These are phyloP conservation scores for Ceratina calcarata DNA, from an alignment of 1,140 invertebrate genomes.

Conservation along the genomic window DNA sequence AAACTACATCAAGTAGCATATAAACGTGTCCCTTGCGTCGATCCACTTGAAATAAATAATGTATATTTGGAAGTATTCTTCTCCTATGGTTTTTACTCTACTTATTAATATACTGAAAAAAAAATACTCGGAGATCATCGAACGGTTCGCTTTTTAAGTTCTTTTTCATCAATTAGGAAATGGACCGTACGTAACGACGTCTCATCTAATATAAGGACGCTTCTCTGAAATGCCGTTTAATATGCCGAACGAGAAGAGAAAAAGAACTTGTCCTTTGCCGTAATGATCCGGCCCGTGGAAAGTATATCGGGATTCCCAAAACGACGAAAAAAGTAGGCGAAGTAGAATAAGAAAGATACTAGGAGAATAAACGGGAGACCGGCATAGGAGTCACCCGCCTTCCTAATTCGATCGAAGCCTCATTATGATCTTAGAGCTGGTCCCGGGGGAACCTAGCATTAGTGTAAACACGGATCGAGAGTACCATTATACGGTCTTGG, in stretches of 20 bases:
- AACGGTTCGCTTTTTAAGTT: background rate
- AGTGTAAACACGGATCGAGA: conserved; percentile 76
- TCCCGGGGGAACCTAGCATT: conserved; percentile 72
- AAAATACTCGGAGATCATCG: conserved; percentile 5
- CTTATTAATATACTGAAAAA: background rate
- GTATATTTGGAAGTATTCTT: background rate
- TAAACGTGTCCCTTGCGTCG: no score
- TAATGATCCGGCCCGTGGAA: conserved; percentile 48
- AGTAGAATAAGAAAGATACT: conserved; percentile 18
- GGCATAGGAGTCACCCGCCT: conserved; percentile 58
- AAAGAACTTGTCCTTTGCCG: conserved; percentile 14
- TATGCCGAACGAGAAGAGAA: conserved; percentile 26
- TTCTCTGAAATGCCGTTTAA: conserved; percentile 54
- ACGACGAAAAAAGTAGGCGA: background rate
- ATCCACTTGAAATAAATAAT: background rate
- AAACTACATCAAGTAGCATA: no score
- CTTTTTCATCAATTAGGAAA: conserved; percentile 39
- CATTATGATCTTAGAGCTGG: conserved; percentile 74
- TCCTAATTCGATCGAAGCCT: conserved; percentile 74
- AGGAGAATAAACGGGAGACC: conserved; percentile 41
- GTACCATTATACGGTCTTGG: conserved; percentile 69
- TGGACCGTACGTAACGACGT: conserved; percentile 31
- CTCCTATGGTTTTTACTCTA: background rate
- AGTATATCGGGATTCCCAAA: conserved; percentile 36
- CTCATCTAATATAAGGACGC: conserved; percentile 33